These are phyloP conservation scores for Protonemura montana DNA, from an alignment of 2,888 invertebrate species.

Conservation along the genomic window DNA sequence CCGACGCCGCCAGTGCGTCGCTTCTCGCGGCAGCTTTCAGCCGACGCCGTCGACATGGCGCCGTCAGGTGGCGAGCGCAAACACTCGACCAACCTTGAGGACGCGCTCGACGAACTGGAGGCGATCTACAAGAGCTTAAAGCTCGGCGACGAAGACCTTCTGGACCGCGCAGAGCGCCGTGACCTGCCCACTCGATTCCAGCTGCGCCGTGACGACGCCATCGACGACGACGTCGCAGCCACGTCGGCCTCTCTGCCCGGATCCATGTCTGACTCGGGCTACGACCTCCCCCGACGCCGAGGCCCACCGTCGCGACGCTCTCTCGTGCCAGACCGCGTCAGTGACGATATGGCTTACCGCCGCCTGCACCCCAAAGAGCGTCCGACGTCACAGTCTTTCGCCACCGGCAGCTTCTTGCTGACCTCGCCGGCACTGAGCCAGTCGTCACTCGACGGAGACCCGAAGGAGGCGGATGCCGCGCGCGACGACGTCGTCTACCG, in stretches of 20 bases:
- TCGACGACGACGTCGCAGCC: conserved; percentile 59
- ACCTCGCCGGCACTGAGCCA: conserved; percentile 45
- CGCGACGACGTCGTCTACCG: conserved; percentile 86
- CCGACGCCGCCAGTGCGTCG: conserved; percentile 57
- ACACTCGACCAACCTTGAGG: conserved; percentile 78
- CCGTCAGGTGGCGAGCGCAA: conserved; percentile 51
- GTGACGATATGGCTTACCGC: conserved; percentile 83
- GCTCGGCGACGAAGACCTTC: conserved; percentile 82
- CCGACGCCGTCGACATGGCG: conserved; percentile 18
- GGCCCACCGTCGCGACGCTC: conserved; percentile 57
- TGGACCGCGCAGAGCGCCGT: conserved; percentile 80
- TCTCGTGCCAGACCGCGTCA: conserved; percentile 70
- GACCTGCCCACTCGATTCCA: conserved; percentile 61
- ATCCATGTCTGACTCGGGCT: conserved; percentile 58
- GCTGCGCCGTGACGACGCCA: conserved; percentile 62
- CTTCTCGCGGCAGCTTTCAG: conserved; percentile 52
- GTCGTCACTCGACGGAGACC: conserved; percentile 65
- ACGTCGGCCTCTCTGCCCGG: conserved; percentile 54
- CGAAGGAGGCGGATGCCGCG: conserved; percentile 69
- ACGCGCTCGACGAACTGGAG: conserved; percentile 88
- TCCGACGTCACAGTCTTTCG: conserved; percentile 62
- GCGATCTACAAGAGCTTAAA: conserved; percentile 89
- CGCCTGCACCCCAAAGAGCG: conserved; percentile 70
- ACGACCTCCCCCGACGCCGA: conserved; percentile 53
- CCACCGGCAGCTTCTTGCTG: conserved; percentile 70